These are phyloP conservation scores for Thalpophila matura DNA, from an alignment of 2,888 invertebrate genomes.

Conservation along the genomic window DNA sequence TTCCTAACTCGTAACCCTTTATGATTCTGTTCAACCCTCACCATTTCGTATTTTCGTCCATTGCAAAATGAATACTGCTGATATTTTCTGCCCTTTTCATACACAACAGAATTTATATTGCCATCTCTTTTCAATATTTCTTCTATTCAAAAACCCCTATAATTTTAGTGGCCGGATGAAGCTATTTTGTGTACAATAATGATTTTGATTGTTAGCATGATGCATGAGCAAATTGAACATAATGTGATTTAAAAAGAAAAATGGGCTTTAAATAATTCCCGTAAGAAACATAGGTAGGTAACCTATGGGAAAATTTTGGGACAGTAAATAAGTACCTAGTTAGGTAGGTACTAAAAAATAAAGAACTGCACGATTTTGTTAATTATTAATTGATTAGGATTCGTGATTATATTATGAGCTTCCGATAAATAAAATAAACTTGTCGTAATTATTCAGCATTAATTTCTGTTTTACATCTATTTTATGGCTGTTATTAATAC, in stretches of 20 bases:
- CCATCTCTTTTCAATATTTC: conserved; percentile 40
- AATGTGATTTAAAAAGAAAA: conserved; percentile 30
- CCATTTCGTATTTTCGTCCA: too few species aligned
- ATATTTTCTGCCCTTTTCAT: conserved; percentile 17
- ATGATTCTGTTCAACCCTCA: neutral
- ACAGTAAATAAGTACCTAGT: too few species aligned
- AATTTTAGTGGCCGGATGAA: conserved; percentile 56
- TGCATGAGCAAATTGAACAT: conserved; percentile 40
- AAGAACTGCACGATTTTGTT: too few species aligned
- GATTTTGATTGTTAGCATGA: conserved; percentile 40
- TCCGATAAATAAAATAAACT: too few species aligned
- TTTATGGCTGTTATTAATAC: too few species aligned
- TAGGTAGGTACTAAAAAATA: too few species aligned
- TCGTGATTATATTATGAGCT: too few species aligned
- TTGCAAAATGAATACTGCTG: conserved; percentile 20
- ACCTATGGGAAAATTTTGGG: neutral
- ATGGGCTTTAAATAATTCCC: conserved; percentile 7
- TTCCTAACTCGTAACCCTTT: conserved; percentile 7
- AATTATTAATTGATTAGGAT: too few species aligned
- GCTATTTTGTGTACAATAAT: conserved; percentile 54
- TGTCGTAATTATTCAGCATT: too few species aligned
- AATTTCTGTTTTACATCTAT: too few species aligned
- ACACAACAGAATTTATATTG: neutral
- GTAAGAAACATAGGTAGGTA: too few species aligned
- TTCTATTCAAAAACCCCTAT: conserved; percentile 58